phyloP scores from a whole-genome alignment of 35 echinoderm and acorn worm genomes.

The Acanthaster planci region DNA sequence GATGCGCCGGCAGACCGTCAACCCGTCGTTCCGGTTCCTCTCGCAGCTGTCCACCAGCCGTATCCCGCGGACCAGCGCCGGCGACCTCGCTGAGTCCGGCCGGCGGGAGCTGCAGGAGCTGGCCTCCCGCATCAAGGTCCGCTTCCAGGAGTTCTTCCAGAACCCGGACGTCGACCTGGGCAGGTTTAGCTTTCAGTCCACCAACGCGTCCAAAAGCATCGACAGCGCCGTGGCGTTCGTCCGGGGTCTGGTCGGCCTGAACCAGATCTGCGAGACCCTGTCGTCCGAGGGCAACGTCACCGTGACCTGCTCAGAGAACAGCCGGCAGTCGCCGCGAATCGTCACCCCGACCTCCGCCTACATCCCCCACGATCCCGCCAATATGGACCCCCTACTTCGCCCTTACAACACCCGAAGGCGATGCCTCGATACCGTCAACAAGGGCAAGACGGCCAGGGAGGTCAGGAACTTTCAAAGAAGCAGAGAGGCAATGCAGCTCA shows the following conservation, averaged over 20 bases:
- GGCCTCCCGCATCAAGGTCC: neutral
- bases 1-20: neutral
- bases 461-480: neutral
- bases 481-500: neutral
- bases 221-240: neutral
- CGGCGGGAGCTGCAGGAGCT: neutral
- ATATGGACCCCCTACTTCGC: neutral
- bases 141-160: neutral
- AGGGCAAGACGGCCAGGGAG: neutral
- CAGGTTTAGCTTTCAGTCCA: neutral
- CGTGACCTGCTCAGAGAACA: neutral
- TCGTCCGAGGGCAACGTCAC: neutral
- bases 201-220: neutral
- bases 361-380: neutral
- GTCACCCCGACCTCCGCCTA: neutral
- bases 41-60: neutral
- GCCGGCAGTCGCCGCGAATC: neutral
- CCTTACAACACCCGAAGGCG: neutral
- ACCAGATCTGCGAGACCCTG: constrained; percentile 9
- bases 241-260: neutral
- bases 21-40: neutral
- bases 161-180: neutral
- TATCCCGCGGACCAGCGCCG: neutral
- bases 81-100: neutral
- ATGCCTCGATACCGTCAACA: neutral